Base-by-base conservation (phyloP, 2,888 invertebrate genomes). In the Stegana nigrithorax region DNA sequence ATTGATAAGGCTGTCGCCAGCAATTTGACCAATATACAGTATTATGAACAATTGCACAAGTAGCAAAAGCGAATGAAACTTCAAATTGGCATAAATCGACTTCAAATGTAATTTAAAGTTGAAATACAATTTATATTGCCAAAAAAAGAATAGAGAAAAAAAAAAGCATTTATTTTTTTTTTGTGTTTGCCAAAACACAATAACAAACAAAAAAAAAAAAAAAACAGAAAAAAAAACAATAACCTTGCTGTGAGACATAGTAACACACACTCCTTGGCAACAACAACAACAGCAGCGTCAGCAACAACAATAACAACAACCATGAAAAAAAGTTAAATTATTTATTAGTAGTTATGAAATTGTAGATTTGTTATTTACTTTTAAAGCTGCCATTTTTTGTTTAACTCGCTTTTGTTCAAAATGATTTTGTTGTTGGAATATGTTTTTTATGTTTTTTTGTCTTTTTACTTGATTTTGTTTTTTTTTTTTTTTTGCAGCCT, bases 1-100 rank as follows among this genome's bases (percentile, higher is more conserved):
- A 29, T 58, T 26, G 66, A 64, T 72, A 79, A 79, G 80, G 80
- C 2, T 42, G 8, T 14, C 14, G 42, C n/a, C n/a, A 42, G 6
- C 2, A 6, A 42, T n/a, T 42, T 42, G 32, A 23, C 17, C 8
- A 39, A 39, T n/a, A 2, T 39, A 39, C n/a, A 4, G 17, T 14
- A 39, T 4, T 39, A 39, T 26, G n/a, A 3, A 12, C 26, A 25
- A 50, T 26, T 50, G 14, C 26, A n/a, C 26, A 50, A n/a, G 14
- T 25, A 50, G 26, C n/a, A n/a, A 50, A 23, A 50, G 50, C 50
- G 12, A 50, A 50, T 25, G 25, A 12, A 26, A 50, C 26, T 25
- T 80, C 78, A 75, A 64, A 66, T 71, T 66, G 60, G 62, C 72
- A 72, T 70, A 73, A 72, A 78, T 77, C 69, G n/a, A n/a, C n/a